Evolutionary conservation across 2,113 vertebrate genomes (phyloP).

Genomic region (Anoura caudifer): DNA sequence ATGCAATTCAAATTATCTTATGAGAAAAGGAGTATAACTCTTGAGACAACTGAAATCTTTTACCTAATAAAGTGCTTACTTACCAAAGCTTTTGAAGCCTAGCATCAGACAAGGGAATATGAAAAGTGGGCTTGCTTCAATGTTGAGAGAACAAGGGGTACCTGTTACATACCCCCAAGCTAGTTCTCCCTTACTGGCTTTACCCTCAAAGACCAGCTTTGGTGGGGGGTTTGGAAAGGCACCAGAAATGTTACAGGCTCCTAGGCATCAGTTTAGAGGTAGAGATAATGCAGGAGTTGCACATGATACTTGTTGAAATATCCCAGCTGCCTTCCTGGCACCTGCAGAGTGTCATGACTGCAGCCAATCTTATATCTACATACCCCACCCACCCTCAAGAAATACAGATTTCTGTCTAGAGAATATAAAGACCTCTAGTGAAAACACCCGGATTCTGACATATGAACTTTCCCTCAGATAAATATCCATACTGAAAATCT

Average conservation of each 20-base stretch:
- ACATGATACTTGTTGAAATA: fast-evolving
- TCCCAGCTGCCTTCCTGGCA: fast-evolving
- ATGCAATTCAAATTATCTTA: slow-evolving; percentile 51
- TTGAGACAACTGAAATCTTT: slow-evolving; percentile 31
- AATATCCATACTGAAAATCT: neutral
- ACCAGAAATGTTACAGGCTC: neutral
- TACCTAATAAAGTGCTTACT: neutral
- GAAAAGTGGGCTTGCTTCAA: neutral
- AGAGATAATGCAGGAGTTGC: neutral
- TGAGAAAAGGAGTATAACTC: slow-evolving; percentile 43
- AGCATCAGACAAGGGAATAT: neutral
- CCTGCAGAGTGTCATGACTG: fast-evolving
- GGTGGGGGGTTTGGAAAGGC: neutral
- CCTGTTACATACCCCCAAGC: neutral
- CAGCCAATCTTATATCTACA: neutral
- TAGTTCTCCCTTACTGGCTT: neutral
- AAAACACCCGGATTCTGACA: neutral
- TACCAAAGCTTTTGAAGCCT: neutral
- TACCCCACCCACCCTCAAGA: neutral
- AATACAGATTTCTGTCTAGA: neutral
- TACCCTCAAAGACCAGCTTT: neutral
- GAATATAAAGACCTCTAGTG: neutral
- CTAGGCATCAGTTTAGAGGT: neutral
- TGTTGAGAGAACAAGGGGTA: neutral
- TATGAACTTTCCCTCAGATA: neutral